A percentile compares a stretch with the other conserved stretches of the same genome.
Conservation (phyloP, 1,140 invertebrate genomes). For the Tachypleus tridentatus region DNA sequence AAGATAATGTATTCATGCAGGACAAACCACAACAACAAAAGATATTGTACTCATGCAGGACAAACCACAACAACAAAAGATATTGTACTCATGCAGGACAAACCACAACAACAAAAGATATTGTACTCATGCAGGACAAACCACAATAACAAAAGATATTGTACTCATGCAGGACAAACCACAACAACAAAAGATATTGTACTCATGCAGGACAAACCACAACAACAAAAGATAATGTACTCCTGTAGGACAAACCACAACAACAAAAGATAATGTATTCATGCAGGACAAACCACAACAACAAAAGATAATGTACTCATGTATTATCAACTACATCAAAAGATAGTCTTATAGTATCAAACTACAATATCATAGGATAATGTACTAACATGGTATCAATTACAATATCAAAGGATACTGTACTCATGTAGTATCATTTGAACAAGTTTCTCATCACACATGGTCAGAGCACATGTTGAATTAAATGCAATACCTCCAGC, state of each 20-base stretch:
- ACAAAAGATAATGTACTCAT: background rate
- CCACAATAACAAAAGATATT: too few species aligned
- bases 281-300: background rate
- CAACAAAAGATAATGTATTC: background rate
- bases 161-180: slow-evolving; percentile 40
- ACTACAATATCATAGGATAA: slow-evolving; percentile 31
- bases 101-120: background rate
- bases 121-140: slow-evolving; percentile 78
- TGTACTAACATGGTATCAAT: slow-evolving; percentile 38
- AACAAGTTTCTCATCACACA: slow-evolving; percentile 93
- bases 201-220: slow-evolving; percentile 79
- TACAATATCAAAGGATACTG: slow-evolving; percentile 46
- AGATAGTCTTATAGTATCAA: slow-evolving; percentile 72
- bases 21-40: background rate
- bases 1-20: too few species aligned
- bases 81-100: too few species aligned
- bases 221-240: background rate
- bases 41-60: background rate
- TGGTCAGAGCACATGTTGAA: slow-evolving; percentile 83
- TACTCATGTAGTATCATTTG: slow-evolving; percentile 98
- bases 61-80: background rate
- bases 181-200: slow-evolving; percentile 53
- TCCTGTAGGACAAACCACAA: background rate
- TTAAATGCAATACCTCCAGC: slow-evolving; percentile 98
- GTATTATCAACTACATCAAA: slow-evolving; percentile 1